Evolutionary conservation across 2,797 vertebrate species (phyloP).

Genomic region (Holocentrus rufus): DNA sequence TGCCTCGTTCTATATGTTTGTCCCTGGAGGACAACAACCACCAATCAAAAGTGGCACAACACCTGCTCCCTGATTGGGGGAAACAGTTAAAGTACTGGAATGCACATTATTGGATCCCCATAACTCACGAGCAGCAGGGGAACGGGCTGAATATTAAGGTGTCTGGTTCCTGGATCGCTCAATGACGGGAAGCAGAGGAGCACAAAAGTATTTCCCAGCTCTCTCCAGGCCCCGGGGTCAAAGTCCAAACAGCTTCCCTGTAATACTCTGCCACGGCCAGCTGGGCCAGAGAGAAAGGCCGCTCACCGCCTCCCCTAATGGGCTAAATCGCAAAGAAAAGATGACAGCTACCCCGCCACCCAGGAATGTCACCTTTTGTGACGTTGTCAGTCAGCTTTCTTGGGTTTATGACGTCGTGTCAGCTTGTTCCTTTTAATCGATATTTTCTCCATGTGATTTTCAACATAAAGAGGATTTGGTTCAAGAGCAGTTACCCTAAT

Average conservation of each 20-base stretch:
- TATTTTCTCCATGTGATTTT: background rate
- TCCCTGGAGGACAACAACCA: conserved; percentile 20
- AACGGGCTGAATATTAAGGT: conserved; percentile 54
- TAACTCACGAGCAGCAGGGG: conserved; percentile 46
- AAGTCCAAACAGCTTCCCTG: conserved; percentile 68
- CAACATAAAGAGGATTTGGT: background rate
- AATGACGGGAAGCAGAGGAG: conserved; percentile 49
- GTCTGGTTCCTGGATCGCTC: conserved; percentile 48
- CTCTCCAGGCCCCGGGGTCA: conserved; percentile 64
- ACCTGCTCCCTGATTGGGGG: conserved; percentile 49
- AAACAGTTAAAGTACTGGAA: conserved; percentile 42
- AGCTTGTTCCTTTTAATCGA: background rate
- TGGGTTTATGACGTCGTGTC: conserved; percentile 17
- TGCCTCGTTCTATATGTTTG: background rate
- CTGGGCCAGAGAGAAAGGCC: conserved; percentile 53
- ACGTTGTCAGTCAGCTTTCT: conserved; percentile 41
- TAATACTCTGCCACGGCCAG: conserved; percentile 61
- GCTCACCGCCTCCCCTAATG: conserved; percentile 52
- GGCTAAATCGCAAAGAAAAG: conserved; percentile 48
- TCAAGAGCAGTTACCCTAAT: background rate
- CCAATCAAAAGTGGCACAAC: conserved; percentile 47
- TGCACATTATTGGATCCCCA: conserved; percentile 56
- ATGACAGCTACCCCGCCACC: conserved; percentile 44
- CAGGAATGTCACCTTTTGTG: conserved; percentile 66
- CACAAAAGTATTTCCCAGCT: conserved; percentile 59